Conservation (phyloP, 2,888 invertebrate genomes). For the Napeogenes sylphis region DNA sequence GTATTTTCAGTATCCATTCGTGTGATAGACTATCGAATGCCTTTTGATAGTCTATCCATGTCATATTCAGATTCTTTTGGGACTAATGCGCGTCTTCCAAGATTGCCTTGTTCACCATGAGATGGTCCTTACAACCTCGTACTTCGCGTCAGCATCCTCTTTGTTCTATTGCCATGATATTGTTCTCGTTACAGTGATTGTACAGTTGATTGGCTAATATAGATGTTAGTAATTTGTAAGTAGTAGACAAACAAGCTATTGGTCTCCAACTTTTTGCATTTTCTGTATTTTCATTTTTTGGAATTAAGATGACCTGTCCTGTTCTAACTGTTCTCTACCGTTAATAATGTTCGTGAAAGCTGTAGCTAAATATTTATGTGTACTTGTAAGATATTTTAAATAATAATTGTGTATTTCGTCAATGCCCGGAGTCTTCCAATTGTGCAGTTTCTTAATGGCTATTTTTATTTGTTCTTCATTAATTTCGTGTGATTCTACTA, state of each 20-base stretch:
- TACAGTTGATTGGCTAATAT: conserved; percentile 16
- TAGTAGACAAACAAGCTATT: conserved; percentile 21
- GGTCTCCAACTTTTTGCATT: conserved; percentile 18
- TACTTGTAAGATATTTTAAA: too few species aligned
- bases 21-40: conserved; percentile 1
- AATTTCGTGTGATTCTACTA: too few species aligned
- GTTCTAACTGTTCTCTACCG: background rate
- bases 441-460: too few species aligned
- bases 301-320: background rate
- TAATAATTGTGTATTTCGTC: too few species aligned
- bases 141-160: conserved; percentile 18
- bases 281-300: conserved; percentile 9
- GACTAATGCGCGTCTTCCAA: conserved; percentile 21
- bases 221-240: conserved; percentile 21
- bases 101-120: conserved; percentile 24
- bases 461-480: too few species aligned
- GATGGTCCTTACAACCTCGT: conserved; percentile 13
- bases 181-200: conserved; percentile 9
- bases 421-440: too few species aligned
- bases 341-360: too few species aligned
- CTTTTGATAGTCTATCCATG: conserved; percentile 21
- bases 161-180: conserved; percentile 18
- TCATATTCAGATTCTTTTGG: conserved; percentile 24
- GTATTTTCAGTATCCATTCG: conserved; percentile 7
- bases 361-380: too few species aligned